Conservation (phyloP, 1,140 invertebrate species). For the Lepidurus apus region DNA sequence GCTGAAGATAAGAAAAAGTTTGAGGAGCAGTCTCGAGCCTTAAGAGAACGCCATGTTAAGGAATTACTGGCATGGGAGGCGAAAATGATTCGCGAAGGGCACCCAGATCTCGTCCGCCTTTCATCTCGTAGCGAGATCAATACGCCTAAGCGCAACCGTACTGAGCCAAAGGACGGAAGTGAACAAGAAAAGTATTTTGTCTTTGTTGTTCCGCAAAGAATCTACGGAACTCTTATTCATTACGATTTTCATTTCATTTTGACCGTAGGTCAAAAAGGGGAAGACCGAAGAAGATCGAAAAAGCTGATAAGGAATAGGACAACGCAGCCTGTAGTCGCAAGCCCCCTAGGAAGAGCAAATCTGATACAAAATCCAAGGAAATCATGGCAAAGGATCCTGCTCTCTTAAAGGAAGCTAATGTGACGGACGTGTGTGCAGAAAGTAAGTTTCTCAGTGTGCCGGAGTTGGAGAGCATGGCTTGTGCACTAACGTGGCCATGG, state of each 20-base stretch:
- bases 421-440: neutral
- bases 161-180: neutral
- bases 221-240: neutral
- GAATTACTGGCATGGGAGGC: neutral
- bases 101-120: neutral
- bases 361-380: neutral
- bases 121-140: neutral
- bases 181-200: neutral
- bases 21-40: neutral
- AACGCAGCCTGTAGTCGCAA: neutral
- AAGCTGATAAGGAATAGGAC: neutral
- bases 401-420: neutral
- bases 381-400: neutral
- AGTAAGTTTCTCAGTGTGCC: neutral
- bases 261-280: neutral
- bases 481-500: conserved; percentile 7
- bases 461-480: conserved; percentile 1
- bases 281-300: neutral
- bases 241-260: neutral
- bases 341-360: neutral
- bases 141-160: neutral
- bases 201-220: neutral
- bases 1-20: neutral
- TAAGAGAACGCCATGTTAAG: neutral
- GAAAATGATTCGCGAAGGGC: conserved; percentile 6